phyloP scores from a whole-genome alignment of 2,797 vertebrate species.

The Morus bassanus region DNA sequence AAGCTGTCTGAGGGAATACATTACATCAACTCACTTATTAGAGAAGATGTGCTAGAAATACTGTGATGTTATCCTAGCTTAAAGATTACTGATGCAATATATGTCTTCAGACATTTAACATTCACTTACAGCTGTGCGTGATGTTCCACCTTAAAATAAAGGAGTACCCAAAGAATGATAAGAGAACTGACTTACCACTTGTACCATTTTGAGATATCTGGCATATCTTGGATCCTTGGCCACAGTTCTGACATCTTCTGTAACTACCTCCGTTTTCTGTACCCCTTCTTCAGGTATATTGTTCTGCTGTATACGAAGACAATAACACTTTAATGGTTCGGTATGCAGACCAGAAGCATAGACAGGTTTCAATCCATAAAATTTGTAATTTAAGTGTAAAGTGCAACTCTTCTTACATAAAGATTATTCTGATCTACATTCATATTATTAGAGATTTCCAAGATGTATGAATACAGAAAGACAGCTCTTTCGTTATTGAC shows the following conservation, averaged over 20 bases:
- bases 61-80: neutral
- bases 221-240: constrained; percentile 94
- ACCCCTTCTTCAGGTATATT: constrained; percentile 68
- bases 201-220: constrained; percentile 97
- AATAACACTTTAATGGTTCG: constrained; percentile 18
- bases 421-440: neutral
- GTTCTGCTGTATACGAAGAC: constrained; percentile 64
- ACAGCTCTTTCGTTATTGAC: neutral
- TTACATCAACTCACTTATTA: neutral
- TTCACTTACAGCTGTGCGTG: neutral
- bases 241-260: constrained; percentile 86
- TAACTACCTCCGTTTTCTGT: constrained; percentile 75
- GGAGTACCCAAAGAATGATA: neutral
- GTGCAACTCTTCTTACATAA: neutral
- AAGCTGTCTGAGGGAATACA: neutral
- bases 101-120: neutral
- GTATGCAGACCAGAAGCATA: neutral
- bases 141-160: neutral
- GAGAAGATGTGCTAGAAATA: neutral
- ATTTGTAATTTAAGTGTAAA: neutral
- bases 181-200: constrained; percentile 87
- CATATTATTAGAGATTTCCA: neutral
- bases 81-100: neutral
- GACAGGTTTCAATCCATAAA: neutral
- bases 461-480: neutral